Evolutionary conservation across 2,888 invertebrate species (phyloP).

Genomic region (Psylliodes chrysocephalus): DNA sequence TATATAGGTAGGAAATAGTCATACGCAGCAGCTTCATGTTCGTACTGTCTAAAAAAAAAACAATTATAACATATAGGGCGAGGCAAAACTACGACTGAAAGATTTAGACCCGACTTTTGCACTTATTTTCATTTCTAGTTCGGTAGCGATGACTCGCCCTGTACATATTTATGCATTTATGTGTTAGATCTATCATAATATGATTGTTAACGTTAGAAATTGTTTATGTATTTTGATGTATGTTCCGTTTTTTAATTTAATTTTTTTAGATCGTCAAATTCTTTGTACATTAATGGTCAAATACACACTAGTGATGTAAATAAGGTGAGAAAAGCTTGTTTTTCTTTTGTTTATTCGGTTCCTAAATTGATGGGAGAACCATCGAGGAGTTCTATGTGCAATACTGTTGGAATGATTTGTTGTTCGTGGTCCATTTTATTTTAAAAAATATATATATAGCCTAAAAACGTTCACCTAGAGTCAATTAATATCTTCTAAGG

Average conservation of each 20-base stretch:
- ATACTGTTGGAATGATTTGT: neutral
- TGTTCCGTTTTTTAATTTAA: slow-evolving; percentile 42
- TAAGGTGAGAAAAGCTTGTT: slow-evolving; percentile 25
- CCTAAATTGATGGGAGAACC: neutral
- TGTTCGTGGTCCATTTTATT: slow-evolving; percentile 3
- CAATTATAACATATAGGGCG: neutral
- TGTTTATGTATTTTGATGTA: slow-evolving; percentile 62
- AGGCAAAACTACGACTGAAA: slow-evolving; percentile 4
- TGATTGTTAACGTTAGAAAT: slow-evolving; percentile 62
- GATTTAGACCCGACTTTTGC: neutral
- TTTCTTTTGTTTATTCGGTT: neutral
- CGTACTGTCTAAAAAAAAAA: slow-evolving; percentile 55
- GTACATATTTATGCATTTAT: slow-evolving; percentile 57
- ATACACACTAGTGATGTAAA: slow-evolving; percentile 44
- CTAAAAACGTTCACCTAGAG: slow-evolving; percentile 6
- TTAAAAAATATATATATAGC: slow-evolving; percentile 7
- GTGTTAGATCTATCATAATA: slow-evolving; percentile 57
- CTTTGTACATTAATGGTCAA: slow-evolving; percentile 26
- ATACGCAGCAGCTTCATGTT: slow-evolving; percentile 59
- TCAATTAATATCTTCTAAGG: neutral
- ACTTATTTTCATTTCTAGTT: neutral
- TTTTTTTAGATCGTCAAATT: slow-evolving; percentile 20
- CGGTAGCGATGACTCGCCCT: neutral
- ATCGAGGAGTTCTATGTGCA: slow-evolving; percentile 9
- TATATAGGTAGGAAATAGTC: slow-evolving; percentile 50